These are phyloP conservation scores for Hippocampus comes DNA, from an alignment of 2,113 vertebrate species.

Conservation along the genomic window DNA sequence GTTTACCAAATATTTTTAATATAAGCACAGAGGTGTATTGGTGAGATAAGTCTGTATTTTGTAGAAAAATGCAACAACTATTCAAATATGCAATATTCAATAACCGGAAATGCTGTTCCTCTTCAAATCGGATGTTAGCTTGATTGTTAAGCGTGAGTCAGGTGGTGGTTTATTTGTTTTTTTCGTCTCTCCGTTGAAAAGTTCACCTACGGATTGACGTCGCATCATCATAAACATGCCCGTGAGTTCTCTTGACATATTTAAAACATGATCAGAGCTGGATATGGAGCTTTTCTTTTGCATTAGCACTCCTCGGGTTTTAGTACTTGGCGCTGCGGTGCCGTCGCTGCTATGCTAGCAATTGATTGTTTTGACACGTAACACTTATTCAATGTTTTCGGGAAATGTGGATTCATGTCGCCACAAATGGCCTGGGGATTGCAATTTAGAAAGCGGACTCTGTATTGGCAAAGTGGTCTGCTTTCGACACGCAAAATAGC, in stretches of 20 bases:
- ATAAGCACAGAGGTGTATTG: too few relatives aligned
- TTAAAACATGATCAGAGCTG: rapidly evolving
- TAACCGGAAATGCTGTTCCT: constrained; percentile 24
- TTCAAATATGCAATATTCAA: not conserved
- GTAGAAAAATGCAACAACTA: not conserved
- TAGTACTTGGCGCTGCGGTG: not conserved
- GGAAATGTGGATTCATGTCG: not conserved
- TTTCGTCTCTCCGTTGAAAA: not conserved
- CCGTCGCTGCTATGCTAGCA: not conserved
- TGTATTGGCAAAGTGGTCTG: too few relatives aligned
- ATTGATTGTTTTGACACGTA: not conserved
- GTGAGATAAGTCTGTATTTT: not conserved
- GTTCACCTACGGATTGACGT: not conserved
- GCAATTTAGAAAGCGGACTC: not conserved
- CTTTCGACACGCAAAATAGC: too few relatives aligned
- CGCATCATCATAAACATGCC: constrained; percentile 37
- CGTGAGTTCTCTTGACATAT: constrained; percentile 32
- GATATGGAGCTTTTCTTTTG: not conserved
- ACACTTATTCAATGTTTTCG: not conserved
- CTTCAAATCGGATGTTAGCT: not conserved
- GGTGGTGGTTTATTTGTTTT: not conserved
- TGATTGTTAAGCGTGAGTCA: not conserved
- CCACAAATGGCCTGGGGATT: not conserved
- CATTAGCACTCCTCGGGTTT: not conserved
- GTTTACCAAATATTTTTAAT: too few relatives aligned